phyloP scores from a whole-genome alignment of 1,140 invertebrate species.

The Drosophila kanapiae region DNA sequence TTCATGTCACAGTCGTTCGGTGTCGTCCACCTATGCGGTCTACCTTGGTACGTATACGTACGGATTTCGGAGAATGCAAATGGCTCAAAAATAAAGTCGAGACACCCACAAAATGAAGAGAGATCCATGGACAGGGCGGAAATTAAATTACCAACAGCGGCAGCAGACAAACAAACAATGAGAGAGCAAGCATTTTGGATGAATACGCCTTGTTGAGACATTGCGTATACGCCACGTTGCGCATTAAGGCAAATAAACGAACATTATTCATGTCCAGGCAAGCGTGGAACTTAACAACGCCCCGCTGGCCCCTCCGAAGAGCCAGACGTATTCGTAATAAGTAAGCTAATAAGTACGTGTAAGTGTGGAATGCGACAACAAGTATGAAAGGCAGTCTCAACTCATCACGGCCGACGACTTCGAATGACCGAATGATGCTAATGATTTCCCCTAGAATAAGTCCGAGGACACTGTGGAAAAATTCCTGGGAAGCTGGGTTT shows the following conservation, averaged over 20 bases:
- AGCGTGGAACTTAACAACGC: slow-evolving; percentile 58
- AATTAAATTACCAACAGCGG: slow-evolving; percentile 59
- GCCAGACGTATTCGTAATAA: slow-evolving; percentile 10
- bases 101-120: slow-evolving; percentile 3
- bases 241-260: slow-evolving; percentile 70
- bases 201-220: slow-evolving; percentile 39
- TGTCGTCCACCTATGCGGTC: slow-evolving; percentile 26
- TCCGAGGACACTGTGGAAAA: not conserved
- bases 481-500: too few relatives aligned
- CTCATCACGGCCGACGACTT: slow-evolving; percentile 19
- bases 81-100: slow-evolving; percentile 21
- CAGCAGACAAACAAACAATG: slow-evolving; percentile 19
- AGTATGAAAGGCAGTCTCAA: slow-evolving; percentile 40
- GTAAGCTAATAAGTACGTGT: slow-evolving; percentile 56
- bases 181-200: slow-evolving; percentile 23
- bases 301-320: not conserved
- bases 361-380: slow-evolving; percentile 49
- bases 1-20: slow-evolving; percentile 28
- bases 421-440: slow-evolving; percentile 36
- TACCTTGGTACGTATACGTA: slow-evolving; percentile 14
- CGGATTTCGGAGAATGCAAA: slow-evolving; percentile 25
- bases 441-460: slow-evolving; percentile 28
- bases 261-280: slow-evolving; percentile 72
- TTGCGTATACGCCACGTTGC: slow-evolving; percentile 76
- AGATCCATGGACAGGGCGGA: not conserved